Conservation (phyloP, 2,113 vertebrate species). For the Aegypius monachus region DNA sequence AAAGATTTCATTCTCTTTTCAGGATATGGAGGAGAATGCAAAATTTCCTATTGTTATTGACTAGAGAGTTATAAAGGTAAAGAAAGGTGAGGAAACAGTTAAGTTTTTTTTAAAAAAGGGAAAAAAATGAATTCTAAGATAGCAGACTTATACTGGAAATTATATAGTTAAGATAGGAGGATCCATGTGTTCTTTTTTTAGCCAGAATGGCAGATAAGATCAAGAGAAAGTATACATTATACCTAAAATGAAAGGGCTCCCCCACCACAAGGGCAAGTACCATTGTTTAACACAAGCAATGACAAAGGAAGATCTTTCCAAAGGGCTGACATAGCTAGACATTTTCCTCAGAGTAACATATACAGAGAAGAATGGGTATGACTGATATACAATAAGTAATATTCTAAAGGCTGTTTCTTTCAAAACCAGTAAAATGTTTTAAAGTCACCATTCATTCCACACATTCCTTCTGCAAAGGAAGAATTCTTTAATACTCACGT, state of each 20-base stretch:
- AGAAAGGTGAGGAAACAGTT: not conserved
- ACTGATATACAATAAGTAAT: not conserved
- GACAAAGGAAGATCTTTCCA: not conserved
- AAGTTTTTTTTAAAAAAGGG: too few relatives aligned
- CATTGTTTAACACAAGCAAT: not conserved
- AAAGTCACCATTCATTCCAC: not conserved
- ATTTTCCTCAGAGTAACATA: not conserved
- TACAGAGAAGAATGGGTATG: not conserved
- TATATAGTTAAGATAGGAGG: not conserved
- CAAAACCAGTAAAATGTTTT: not conserved
- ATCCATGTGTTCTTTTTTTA: not conserved
- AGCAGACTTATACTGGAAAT: not conserved
- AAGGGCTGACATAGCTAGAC: not conserved
- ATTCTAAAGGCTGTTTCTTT: not conserved
- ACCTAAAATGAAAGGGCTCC: not conserved
- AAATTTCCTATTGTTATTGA: not conserved
- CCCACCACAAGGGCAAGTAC: not conserved
- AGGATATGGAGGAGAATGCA: not conserved
- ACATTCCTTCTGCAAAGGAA: not conserved
- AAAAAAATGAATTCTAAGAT: not conserved
- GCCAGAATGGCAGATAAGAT: not conserved
- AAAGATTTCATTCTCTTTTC: not conserved
- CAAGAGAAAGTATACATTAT: not conserved
- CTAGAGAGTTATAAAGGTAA: not conserved
- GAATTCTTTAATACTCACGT: conserved; percentile 80